These are phyloP conservation scores for Coenonympha arcania DNA, from an alignment of 2,888 invertebrate species.

Conservation along the genomic window DNA sequence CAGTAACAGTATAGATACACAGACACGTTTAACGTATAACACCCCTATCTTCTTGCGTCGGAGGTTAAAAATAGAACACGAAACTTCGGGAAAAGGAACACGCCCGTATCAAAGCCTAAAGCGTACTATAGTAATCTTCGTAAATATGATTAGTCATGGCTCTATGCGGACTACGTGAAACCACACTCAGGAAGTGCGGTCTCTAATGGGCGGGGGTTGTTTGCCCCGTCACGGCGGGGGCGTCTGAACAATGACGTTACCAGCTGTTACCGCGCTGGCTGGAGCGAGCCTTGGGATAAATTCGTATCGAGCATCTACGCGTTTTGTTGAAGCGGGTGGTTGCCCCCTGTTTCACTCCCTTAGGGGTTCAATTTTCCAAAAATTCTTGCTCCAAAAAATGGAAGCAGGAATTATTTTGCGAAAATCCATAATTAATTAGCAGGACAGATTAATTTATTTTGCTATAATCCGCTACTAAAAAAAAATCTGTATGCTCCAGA, in stretches of 20 bases:
- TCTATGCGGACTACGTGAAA: neutral
- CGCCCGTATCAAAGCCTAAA: neutral
- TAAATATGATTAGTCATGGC: neutral
- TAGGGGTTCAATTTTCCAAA: neutral
- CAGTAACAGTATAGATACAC: too few relatives aligned
- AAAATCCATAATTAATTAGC: too few relatives aligned
- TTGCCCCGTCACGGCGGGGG: conserved; percentile 22
- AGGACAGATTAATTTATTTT: too few relatives aligned
- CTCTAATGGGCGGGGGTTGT: conserved; percentile 17
- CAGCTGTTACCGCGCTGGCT: conserved; percentile 26
- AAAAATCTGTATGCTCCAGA: too few relatives aligned
- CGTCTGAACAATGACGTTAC: conserved; percentile 32
- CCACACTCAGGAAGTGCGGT: conserved; percentile 7
- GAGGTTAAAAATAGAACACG: neutral
- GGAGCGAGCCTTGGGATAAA: neutral
- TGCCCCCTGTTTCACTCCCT: too few relatives aligned
- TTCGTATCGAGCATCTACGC: neutral
- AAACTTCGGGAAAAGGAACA: neutral
- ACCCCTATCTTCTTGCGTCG: too few relatives aligned
- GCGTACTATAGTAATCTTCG: conserved; percentile 47
- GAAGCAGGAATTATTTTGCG: too few relatives aligned
- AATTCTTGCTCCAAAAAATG: too few relatives aligned
- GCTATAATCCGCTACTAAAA: too few relatives aligned
- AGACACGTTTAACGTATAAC: too few relatives aligned
- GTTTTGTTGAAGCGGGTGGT: too few relatives aligned